A percentile compares a stretch with the other conserved stretches of the same genome.
Evolutionary conservation across 2,797 vertebrate species (phyloP).

Genomic region (Mareca strepera): DNA sequence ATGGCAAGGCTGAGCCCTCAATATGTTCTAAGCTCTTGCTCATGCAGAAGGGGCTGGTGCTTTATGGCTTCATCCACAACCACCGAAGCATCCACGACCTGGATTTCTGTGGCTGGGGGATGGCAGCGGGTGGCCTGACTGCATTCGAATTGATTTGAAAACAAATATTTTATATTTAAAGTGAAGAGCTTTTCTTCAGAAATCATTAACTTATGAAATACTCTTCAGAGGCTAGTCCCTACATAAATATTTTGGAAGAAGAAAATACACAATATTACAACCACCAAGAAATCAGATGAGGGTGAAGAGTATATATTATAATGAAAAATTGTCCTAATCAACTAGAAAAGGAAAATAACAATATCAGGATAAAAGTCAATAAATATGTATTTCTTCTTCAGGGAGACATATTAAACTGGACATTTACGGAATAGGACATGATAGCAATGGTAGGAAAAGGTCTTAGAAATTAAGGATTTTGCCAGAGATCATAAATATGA

Average conservation of each 20-base stretch:
- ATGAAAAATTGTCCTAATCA: not conserved
- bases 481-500: not conserved
- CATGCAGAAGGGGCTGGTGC: not conserved
- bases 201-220: not conserved
- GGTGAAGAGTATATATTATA: not conserved
- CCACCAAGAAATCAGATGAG: not conserved
- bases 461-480: not conserved
- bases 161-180: not conserved
- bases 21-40: rapidly evolving
- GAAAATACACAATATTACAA: not conserved
- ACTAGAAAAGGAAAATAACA: not conserved
- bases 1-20: not conserved
- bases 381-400: not conserved
- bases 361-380: not conserved
- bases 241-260: not conserved
- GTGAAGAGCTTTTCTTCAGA: not conserved
- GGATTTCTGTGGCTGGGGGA: not conserved
- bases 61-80: not conserved
- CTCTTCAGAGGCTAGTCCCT: not conserved
- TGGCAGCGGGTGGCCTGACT: not conserved
- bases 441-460: not conserved
- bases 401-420: not conserved
- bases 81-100: rapidly evolving
- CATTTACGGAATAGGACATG: not conserved
- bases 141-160: not conserved